Conservation (phyloP, 2,888 invertebrate species). For the Glyphotaelius pellucidus region DNA sequence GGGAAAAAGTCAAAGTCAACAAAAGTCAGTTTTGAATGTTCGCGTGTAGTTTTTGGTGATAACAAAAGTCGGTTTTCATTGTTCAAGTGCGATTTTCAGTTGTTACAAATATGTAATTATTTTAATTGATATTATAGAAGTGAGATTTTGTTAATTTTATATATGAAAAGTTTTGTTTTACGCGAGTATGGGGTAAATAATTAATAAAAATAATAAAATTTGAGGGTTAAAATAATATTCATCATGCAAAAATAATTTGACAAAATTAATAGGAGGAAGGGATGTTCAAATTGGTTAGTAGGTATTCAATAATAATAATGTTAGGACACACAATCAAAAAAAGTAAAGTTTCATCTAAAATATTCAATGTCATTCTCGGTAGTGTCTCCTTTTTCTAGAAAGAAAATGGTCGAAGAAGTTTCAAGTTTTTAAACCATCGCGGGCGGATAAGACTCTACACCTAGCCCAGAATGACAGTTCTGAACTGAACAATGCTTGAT, state of each 20-base stretch:
- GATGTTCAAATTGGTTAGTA: conserved; percentile 58
- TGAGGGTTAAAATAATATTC: conserved; percentile 66
- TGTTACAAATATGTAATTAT: background rate
- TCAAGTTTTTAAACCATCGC: background rate
- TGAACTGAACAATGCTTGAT: background rate
- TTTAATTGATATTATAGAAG: background rate
- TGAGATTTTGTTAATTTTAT: too few species aligned
- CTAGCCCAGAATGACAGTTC: background rate
- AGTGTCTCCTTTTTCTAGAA: background rate
- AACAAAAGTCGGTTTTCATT: too few species aligned
- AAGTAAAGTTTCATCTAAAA: background rate
- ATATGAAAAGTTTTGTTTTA: background rate
- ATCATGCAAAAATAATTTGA: conserved; percentile 60
- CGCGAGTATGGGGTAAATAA: background rate
- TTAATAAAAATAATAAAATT: conserved; percentile 56
- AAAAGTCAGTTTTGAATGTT: too few species aligned
- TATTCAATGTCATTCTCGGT: background rate
- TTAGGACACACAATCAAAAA: background rate
- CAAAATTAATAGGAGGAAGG: background rate
- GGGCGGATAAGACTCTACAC: background rate
- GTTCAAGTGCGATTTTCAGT: background rate
- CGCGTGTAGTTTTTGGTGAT: too few species aligned
- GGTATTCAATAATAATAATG: background rate
- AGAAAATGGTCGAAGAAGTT: background rate
- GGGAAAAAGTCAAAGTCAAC: too few species aligned